phyloP scores from a whole-genome alignment of 2,888 invertebrate species.

The Ectobius pallidus region DNA sequence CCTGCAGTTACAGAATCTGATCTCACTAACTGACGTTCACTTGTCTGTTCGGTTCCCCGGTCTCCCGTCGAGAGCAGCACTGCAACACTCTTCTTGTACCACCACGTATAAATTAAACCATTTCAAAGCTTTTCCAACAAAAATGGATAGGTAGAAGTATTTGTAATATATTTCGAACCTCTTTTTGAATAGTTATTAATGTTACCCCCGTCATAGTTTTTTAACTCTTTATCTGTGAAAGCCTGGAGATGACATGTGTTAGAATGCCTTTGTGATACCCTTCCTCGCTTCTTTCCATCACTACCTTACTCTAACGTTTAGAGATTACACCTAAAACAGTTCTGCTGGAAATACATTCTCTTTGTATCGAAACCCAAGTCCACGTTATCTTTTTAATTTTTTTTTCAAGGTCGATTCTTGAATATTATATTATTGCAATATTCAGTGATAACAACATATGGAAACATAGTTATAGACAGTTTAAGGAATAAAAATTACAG shows the following conservation, averaged over 20 bases:
- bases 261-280: constrained; percentile 3
- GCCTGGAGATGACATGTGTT: constrained; percentile 20
- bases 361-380: too few relatives aligned
- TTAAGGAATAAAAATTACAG: too few relatives aligned
- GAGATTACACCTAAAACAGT: too few relatives aligned
- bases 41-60: constrained; percentile 27
- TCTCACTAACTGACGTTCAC: constrained; percentile 29
- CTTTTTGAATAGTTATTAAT: constrained; percentile 27
- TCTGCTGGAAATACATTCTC: too few relatives aligned
- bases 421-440: too few relatives aligned
- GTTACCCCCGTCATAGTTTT: constrained; percentile 21
- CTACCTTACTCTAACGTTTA: background rate
- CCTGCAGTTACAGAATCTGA: constrained; percentile 32
- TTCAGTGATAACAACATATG: too few relatives aligned
- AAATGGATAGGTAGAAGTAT: constrained; percentile 30
- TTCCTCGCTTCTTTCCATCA: background rate
- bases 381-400: too few relatives aligned
- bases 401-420: too few relatives aligned
- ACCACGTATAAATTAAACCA: constrained; percentile 30
- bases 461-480: too few relatives aligned
- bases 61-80: constrained; percentile 30
- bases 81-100: constrained; percentile 2
- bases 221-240: constrained; percentile 9
- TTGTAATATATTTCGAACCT: constrained; percentile 29
- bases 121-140: constrained; percentile 32